Percentiles rank a stretch among this genome's conserved stretches.
Evolutionary conservation across 2,797 vertebrate species (phyloP).

Genomic region (Hypotaenidia okinawae): DNA sequence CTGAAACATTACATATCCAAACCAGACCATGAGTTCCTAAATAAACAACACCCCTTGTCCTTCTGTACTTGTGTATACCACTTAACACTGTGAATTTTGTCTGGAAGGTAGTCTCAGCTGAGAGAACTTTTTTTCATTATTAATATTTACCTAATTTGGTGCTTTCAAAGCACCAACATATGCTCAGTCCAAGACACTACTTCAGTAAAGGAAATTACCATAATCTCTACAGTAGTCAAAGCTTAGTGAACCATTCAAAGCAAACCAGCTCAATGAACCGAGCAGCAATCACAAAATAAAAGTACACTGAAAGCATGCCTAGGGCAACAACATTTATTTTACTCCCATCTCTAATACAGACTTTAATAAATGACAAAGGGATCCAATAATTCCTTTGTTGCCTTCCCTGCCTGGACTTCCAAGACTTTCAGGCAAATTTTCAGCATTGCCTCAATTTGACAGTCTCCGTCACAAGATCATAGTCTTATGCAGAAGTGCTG

Average conservation of each 20-base stretch:
- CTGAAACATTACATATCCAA: background rate
- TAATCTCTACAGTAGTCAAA: slow-evolving; percentile 10
- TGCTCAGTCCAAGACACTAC: background rate
- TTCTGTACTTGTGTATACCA: background rate
- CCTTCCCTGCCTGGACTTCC: background rate
- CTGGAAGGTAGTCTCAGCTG: background rate
- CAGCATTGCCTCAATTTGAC: background rate
- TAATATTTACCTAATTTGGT: background rate
- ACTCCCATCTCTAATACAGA: background rate
- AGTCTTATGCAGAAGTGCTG: background rate
- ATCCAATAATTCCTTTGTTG: background rate
- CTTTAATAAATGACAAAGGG: background rate
- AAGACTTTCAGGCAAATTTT: background rate
- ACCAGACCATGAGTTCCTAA: background rate
- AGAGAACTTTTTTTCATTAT: background rate
- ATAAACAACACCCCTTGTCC: background rate
- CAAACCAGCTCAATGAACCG: slow-evolving; percentile 27
- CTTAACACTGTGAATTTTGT: background rate
- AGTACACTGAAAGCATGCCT: slow-evolving; percentile 29
- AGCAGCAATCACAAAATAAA: background rate
- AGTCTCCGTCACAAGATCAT: background rate
- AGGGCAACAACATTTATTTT: background rate
- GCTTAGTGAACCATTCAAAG: slow-evolving; percentile 23
- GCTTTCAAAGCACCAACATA: background rate
- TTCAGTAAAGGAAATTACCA: background rate